Evolutionary conservation across 2,797 vertebrate species (phyloP).

Genomic region (Perodicticus potto): DNA sequence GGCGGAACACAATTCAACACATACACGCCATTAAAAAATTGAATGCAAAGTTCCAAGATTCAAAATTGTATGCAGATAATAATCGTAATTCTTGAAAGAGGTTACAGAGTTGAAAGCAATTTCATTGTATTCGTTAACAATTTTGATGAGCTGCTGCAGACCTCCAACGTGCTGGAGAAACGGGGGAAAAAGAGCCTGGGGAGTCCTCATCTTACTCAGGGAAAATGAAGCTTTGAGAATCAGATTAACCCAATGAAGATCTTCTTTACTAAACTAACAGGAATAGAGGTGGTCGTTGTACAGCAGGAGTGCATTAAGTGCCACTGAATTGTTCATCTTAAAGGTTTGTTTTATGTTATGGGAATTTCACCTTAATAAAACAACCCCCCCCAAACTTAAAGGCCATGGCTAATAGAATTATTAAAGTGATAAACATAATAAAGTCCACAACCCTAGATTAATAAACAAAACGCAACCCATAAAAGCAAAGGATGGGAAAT

Average conservation of each 20-base stretch:
- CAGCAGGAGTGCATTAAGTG: not conserved
- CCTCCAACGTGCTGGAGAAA: not conserved
- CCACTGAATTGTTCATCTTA: not conserved
- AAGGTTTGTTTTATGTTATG: not conserved
- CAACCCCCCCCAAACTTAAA: not conserved
- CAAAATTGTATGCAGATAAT: not conserved
- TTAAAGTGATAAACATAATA: not conserved
- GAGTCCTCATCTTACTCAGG: not conserved
- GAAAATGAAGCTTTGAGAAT: not conserved
- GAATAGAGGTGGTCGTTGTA: too few species aligned
- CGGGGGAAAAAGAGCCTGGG: too few species aligned
- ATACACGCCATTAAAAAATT: not conserved
- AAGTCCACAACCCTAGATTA: not conserved
- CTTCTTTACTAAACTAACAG: not conserved
- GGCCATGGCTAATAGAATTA: not conserved
- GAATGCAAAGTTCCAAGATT: not conserved
- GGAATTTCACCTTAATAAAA: not conserved
- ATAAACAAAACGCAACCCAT: not conserved
- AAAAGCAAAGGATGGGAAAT: not conserved
- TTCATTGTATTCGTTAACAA: not conserved
- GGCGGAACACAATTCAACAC: not conserved
- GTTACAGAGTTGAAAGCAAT: slow-evolving; percentile 3
- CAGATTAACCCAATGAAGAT: not conserved
- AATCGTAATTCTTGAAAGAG: not conserved
- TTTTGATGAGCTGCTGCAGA: not conserved